phyloP scores from a whole-genome alignment of 2,888 invertebrate species.

The Heteromurus nitidus region DNA sequence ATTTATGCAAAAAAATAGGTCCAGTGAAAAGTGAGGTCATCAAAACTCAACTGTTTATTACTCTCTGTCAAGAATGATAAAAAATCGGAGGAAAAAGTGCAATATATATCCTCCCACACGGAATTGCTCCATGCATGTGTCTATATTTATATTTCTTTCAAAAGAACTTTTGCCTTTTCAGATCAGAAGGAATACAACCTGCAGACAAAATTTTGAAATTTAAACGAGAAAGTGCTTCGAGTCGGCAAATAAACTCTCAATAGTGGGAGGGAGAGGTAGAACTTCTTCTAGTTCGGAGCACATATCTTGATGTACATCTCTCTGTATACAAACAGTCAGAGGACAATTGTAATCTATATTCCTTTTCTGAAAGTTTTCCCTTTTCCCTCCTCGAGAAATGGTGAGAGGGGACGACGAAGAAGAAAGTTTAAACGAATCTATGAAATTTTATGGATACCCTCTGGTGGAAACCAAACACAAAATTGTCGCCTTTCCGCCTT shows the following conservation, averaged over 20 bases:
- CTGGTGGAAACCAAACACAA: constrained; percentile 54
- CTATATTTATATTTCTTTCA: too few species aligned
- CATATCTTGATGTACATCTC: constrained; percentile 11
- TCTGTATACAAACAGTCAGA: constrained; percentile 2
- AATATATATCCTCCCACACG: too few species aligned
- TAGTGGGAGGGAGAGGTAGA: neutral
- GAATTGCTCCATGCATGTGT: too few species aligned
- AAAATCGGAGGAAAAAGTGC: constrained; percentile 34
- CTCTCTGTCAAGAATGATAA: neutral
- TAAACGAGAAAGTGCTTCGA: constrained; percentile 13
- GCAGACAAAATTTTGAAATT: too few species aligned
- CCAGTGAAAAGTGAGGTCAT: constrained; percentile 54
- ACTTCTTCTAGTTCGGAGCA: too few species aligned
- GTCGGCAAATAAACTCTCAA: too few species aligned
- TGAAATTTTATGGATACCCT: constrained; percentile 62
- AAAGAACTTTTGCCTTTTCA: too few species aligned
- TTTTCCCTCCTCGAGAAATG: neutral
- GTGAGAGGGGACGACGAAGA: neutral
- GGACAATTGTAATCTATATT: constrained; percentile 15
- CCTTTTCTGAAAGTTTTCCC: constrained; percentile 8
- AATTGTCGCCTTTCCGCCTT: constrained; percentile 55
- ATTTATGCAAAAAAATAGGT: constrained; percentile 44
- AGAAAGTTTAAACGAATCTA: constrained; percentile 58
- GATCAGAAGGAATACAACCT: too few species aligned
- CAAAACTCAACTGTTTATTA: constrained; percentile 47